Base-by-base conservation (phyloP, 2,888 invertebrate genomes). In the Netelia inedita region DNA sequence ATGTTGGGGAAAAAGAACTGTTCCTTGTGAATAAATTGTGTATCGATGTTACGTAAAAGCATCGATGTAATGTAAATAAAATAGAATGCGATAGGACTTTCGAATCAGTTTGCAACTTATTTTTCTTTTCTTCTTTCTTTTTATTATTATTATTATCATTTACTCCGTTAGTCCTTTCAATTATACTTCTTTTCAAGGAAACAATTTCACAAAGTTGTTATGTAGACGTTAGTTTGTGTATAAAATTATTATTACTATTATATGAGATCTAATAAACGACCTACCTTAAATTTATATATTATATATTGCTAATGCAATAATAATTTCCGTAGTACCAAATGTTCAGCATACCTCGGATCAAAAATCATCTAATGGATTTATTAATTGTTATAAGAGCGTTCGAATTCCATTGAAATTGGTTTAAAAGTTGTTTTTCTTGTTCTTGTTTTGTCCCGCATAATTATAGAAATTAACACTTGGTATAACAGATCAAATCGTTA, bases 211-310 rank as follows among this genome's bases (percentile, higher is more conserved):
- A 83, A 90, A 89, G 88, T 92, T 91, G 90, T 91, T 92, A 91
- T 88, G 88, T 92, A 92, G 89, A 89, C 83, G 88, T 89, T 91
- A 92, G 90, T 91, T 92, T 91, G 89, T 92, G 92, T 92, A 92
- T 91, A 91, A 90, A 88, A 85, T 79, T 76, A 85, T 91, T 87
- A 89, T 89, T 89, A 91, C 88, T 90, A 90, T 91, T 72, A 66
- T 80, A 71, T 65, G 63, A 68, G 61, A 74, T 50, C 66, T 59
- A 82, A 82, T 92, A 92, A 91, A 91, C 88, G 87, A 88, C 85
- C 83, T 86, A 86, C 71, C 79, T 66, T 80, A 79, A 75, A 75
- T 79, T 72, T 79, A 79, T 41, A 55, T 55, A 55, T 55, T 46
- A 46, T 46, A 46, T 46, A 46, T 46, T 46, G 46, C 46, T 46